Evolutionary conservation across 2,797 vertebrate genomes (phyloP).

Genomic region (Botia kubotai): DNA sequence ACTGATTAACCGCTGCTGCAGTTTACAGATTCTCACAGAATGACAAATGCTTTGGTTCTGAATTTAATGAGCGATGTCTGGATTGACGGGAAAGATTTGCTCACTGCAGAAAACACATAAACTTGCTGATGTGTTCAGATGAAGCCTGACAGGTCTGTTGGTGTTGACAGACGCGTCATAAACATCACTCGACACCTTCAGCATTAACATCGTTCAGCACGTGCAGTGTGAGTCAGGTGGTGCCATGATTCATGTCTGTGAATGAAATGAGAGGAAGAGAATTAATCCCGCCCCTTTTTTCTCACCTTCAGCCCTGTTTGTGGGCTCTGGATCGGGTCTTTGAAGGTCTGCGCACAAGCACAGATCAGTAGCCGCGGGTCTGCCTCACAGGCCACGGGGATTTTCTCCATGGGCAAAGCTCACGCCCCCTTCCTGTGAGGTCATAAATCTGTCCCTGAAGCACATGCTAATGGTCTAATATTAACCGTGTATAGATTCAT

Average conservation of each 20-base stretch:
- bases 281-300: conserved; percentile 29
- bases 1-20: neutral
- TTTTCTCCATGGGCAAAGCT: conserved; percentile 57
- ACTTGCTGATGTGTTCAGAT: conserved; percentile 1
- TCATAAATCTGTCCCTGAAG: conserved; percentile 80
- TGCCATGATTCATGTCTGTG: conserved; percentile 77
- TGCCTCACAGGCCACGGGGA: neutral
- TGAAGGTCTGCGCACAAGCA: neutral
- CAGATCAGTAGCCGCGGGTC: conserved; percentile 11
- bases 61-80: conserved; percentile 25
- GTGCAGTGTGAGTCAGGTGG: conserved; percentile 74
- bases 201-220: conserved; percentile 61
- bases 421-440: conserved; percentile 78
- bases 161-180: conserved; percentile 78
- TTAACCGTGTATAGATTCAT: conserved; percentile 75
- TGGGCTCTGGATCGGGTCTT: neutral
- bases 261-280: conserved; percentile 53
- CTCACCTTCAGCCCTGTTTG: neutral
- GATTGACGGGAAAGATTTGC: conserved; percentile 36
- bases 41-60: neutral
- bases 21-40: conserved; percentile 4
- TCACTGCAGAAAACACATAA: conserved; percentile 16
- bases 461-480: conserved; percentile 72
- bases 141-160: conserved; percentile 50
- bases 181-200: conserved; percentile 60